A percentile compares a stretch with the other conserved stretches of the same genome.
These are phyloP conservation scores for Palythoa grandiflora DNA, from an alignment of 92 coral and sea anemone genomes.

Conservation along the genomic window DNA sequence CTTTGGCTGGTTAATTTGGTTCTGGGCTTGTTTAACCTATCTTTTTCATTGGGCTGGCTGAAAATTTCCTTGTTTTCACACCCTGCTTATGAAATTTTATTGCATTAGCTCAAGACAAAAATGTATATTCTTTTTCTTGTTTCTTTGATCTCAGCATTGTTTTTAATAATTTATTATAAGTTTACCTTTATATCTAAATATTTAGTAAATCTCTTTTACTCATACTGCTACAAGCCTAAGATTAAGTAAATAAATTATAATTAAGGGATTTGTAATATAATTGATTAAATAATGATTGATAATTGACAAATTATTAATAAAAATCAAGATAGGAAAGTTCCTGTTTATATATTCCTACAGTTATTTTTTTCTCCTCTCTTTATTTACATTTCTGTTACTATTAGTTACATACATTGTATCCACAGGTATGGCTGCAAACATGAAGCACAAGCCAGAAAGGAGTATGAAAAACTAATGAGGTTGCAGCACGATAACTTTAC, in stretches of 20 bases:
- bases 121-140: neutral
- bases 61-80: neutral
- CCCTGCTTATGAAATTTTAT: conserved; percentile 4
- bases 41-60: neutral
- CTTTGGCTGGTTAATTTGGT: neutral
- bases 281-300: no score
- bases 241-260: neutral
- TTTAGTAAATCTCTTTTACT: neutral
- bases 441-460: conserved; percentile 49
- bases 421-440: conserved; percentile 62
- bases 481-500: conserved; percentile 26
- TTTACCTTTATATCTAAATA: neutral
- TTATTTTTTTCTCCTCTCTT: neutral
- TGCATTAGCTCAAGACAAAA: no score
- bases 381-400: neutral
- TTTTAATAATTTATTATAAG: neutral
- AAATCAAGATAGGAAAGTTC: no score
- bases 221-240: no score
- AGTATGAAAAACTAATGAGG: conserved; percentile 32
- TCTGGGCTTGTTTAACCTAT: neutral
- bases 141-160: neutral
- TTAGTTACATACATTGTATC: neutral
- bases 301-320: no score
- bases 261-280: no score
- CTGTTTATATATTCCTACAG: no score